These are phyloP conservation scores for Achlya flavicornis DNA, from an alignment of 2,888 invertebrate genomes.

Conservation along the genomic window DNA sequence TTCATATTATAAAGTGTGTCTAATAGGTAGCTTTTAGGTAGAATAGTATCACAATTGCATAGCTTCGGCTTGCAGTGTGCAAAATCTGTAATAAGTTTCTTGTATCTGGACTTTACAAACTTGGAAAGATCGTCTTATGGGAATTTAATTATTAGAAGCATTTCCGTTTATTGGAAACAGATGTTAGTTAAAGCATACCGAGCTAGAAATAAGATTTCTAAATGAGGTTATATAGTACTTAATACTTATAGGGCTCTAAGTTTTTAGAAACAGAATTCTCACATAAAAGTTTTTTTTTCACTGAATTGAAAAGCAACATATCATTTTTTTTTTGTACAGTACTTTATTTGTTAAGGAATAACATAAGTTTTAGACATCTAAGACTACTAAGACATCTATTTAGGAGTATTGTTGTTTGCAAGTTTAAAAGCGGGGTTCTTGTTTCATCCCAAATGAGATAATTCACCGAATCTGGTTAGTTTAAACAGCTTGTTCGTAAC, in stretches of 20 bases:
- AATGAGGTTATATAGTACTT: background rate
- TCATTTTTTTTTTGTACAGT: too few species aligned
- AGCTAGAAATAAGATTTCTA: background rate
- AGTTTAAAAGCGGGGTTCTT: background rate
- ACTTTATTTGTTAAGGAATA: too few species aligned
- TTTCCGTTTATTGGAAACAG: constrained; percentile 28
- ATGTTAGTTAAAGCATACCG: too few species aligned
- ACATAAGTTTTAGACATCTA: background rate
- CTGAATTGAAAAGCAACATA: too few species aligned
- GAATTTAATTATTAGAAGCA: constrained; percentile 49
- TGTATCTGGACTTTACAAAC: constrained; percentile 31
- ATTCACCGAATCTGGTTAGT: constrained; percentile 12
- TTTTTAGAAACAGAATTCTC: too few species aligned
- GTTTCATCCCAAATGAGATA: constrained; percentile 2
- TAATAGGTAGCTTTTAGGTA: too few species aligned
- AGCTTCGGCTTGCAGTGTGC: constrained; percentile 20
- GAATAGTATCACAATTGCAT: constrained; percentile 6
- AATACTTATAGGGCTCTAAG: too few species aligned
- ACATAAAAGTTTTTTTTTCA: too few species aligned
- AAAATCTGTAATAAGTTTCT: constrained; percentile 27
- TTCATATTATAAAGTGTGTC: too few species aligned
- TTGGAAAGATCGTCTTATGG: constrained; percentile 35
- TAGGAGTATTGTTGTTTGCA: background rate
- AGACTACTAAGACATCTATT: background rate
- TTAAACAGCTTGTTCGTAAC: constrained; percentile 5